Conservation (phyloP, 2,888 invertebrate species). For the Mimas tiliae region DNA sequence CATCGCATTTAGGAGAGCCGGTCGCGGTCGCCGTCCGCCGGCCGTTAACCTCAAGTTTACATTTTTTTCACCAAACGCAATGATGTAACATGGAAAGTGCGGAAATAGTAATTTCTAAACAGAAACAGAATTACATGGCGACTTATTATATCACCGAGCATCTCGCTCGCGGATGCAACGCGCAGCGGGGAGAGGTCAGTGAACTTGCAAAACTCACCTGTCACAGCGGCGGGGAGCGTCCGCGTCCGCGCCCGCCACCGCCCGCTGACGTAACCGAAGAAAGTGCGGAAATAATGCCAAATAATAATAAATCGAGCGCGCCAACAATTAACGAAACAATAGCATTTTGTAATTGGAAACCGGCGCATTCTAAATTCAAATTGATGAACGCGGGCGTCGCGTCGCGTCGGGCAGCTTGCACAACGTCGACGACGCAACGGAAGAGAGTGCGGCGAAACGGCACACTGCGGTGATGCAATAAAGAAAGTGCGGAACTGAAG, state of each 20-base stretch:
- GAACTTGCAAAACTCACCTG: conserved; percentile 83
- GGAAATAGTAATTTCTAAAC: conserved; percentile 76
- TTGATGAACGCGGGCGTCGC: conserved; percentile 1
- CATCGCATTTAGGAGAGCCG: conserved; percentile 61
- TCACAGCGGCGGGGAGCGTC: conserved; percentile 63
- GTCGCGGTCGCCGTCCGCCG: conserved; percentile 72
- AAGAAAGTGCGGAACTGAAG: conserved; percentile 84
- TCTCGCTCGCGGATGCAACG: conserved; percentile 64
- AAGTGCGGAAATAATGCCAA: conserved; percentile 62
- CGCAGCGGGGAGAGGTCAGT: conserved; percentile 68
- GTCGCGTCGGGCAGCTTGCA: conserved; percentile 63
- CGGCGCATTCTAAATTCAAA: conserved; percentile 60
- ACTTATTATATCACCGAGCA: conserved; percentile 75
- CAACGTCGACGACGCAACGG: conserved; percentile 66
- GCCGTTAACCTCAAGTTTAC: conserved; percentile 70
- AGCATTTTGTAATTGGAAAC: conserved; percentile 61
- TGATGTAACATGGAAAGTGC: conserved; percentile 82
- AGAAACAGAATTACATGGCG: conserved; percentile 59
- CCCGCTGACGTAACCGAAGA: conserved; percentile 64
- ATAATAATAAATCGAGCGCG: conserved; percentile 45
- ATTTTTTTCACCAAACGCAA: conserved; percentile 60
- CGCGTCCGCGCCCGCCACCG: not conserved
- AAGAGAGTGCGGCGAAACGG: conserved; percentile 80
- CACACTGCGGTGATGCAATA: conserved; percentile 78
- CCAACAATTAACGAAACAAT: conserved; percentile 52